Evolutionary conservation across 1,140 invertebrate species (phyloP), one percentile per base, ranked within the genome.

Genomic region (Gerris buenoi): DNA sequence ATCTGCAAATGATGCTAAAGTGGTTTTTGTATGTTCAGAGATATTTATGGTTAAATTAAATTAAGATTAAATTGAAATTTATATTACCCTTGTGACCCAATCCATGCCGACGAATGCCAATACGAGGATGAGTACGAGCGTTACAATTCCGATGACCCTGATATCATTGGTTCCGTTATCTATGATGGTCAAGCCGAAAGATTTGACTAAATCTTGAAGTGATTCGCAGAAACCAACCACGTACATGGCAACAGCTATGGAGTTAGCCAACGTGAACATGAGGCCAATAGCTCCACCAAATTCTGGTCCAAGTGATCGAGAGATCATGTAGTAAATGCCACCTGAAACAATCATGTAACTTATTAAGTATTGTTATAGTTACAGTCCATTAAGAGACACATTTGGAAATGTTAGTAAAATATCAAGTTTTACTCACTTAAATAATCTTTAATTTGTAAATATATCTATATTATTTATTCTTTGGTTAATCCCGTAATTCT

Each of bases 291-390:
- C 88, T 15, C 94, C 89, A 13, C 95, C 97, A 74, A 97, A 98
- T 81, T 98, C 95, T 0, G 96, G 95, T 0, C 96, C 96, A 64
- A 98, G 78, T 25, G 93, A 96, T 71, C 91, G 80, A 2, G 93
- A 97, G 79, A 97, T 96, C 91, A 98, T 95, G 78, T 95, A 97
- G 78, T 97, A 97, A 3, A 94, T 95, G 27, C 94, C 95, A 74
- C 94, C 93, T 96, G 71, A n/a, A n/a, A n/a, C n/a, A n/a, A n/a
- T n/a, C n/a, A n/a, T n/a, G n/a, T n/a, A n/a, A n/a, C n/a, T n/a
- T n/a, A n/a, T n/a, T n/a, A n/a, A n/a, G n/a, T n/a, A n/a, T n/a
- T n/a, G n/a, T n/a, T n/a, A n/a, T n/a, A n/a, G n/a, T n/a, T n/a
- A n/a, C n/a, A n/a, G n/a, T n/a, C n/a, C n/a, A n/a, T n/a, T n/a